Conservation (phyloP, 2,888 invertebrate genomes). For the Harpagoxenus sublaevis region DNA sequence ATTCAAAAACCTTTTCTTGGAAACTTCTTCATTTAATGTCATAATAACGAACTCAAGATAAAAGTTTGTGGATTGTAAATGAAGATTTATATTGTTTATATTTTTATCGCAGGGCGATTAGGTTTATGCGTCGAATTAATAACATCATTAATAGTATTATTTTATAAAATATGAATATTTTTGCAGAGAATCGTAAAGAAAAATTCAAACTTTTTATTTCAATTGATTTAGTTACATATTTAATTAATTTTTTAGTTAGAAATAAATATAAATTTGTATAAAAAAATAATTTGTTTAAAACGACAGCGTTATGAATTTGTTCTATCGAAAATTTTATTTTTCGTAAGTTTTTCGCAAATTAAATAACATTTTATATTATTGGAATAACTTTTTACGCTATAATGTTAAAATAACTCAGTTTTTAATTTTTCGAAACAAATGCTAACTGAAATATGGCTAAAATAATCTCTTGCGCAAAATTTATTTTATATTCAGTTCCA, state of each 20-base stretch:
- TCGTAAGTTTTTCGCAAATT: not conserved
- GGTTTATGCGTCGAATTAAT: not conserved
- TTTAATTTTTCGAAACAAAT: conserved; percentile 17
- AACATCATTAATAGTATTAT: too few species aligned
- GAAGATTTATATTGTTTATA: not conserved
- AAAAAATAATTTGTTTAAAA: conserved; percentile 32
- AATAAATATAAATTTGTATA: not conserved
- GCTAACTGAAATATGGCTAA: not conserved
- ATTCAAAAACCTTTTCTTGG: not conserved
- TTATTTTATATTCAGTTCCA: not conserved
- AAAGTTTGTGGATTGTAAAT: not conserved
- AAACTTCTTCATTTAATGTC: not conserved
- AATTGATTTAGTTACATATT: not conserved
- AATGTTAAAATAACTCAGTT: not conserved
- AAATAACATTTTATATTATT: not conserved
- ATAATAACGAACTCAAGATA: not conserved
- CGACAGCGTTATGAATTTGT: conserved; percentile 11
- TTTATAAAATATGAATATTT: not conserved
- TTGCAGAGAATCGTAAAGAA: not conserved
- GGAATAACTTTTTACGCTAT: not conserved
- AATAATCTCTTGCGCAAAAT: not conserved
- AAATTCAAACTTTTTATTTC: not conserved
- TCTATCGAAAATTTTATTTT: not conserved
- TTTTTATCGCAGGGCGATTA: not conserved
- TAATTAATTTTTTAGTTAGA: conserved; percentile 28